Evolutionary conservation across 1,140 invertebrate genomes (phyloP).

Genomic region (Acromyrmex charruanus): DNA sequence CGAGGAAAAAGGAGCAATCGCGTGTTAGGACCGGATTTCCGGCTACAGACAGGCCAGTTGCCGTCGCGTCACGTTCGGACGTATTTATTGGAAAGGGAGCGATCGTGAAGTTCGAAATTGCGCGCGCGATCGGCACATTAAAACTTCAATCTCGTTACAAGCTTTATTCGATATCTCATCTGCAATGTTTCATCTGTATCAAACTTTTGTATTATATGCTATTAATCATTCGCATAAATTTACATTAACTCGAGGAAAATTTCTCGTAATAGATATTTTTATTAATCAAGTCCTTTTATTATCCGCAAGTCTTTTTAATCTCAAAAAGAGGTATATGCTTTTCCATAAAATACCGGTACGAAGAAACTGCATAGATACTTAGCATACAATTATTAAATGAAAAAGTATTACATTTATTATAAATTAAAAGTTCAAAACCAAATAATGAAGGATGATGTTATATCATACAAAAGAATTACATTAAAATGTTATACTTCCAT

Average conservation of each 20-base stretch:
- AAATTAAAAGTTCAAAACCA: not conserved
- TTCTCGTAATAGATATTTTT: not conserved
- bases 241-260: not conserved
- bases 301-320: not conserved
- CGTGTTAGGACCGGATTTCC: slow-evolving; percentile 57
- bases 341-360: not conserved
- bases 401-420: not conserved
- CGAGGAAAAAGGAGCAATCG: slow-evolving; percentile 53
- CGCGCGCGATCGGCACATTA: slow-evolving; percentile 56
- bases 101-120: slow-evolving; percentile 59
- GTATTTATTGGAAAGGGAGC: slow-evolving; percentile 56
- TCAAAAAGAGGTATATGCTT: not conserved
- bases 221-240: slow-evolving; percentile 30
- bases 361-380: not conserved
- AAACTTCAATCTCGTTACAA: slow-evolving; percentile 55
- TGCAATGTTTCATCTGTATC: not conserved
- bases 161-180: slow-evolving; percentile 32
- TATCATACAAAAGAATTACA: not conserved
- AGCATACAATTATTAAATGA: not conserved
- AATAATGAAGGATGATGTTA: not conserved
- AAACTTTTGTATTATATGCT: slow-evolving; percentile 13
- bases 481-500: not conserved
- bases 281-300: not conserved
- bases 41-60: slow-evolving; percentile 57
- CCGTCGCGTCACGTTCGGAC: slow-evolving; percentile 57